These are phyloP conservation scores for Rhopilema esculentum DNA, from an alignment of 30 jellyfish, hydroid and myxozoan genomes.

Conservation along the genomic window DNA sequence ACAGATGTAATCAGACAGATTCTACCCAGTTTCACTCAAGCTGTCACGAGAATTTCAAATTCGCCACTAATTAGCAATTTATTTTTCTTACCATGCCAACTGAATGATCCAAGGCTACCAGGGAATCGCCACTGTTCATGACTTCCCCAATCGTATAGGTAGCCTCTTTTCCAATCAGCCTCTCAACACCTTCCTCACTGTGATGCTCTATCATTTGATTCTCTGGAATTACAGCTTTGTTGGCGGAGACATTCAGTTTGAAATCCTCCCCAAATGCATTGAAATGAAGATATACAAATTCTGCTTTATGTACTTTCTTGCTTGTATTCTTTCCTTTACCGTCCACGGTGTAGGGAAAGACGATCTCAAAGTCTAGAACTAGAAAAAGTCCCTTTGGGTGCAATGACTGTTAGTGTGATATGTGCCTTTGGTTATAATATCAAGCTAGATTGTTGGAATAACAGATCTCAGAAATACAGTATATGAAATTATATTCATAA, in stretches of 20 bases:
- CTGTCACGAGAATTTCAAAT: too few species aligned
- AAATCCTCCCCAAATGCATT: slow-evolving; percentile 78
- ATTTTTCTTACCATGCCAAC: slow-evolving; percentile 87
- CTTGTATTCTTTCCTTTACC: slow-evolving; percentile 1
- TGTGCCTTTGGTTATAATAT: too few species aligned
- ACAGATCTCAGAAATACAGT: too few species aligned
- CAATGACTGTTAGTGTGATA: not conserved
- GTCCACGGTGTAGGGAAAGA: slow-evolving; percentile 56
- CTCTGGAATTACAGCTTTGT: slow-evolving; percentile 43
- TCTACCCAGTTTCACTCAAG: too few species aligned
- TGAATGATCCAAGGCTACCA: slow-evolving; percentile 73
- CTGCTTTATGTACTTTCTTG: not conserved
- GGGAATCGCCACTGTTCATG: slow-evolving; percentile 54
- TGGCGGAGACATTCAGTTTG: slow-evolving; percentile 49
- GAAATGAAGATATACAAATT: slow-evolving; percentile 29
- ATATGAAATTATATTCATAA: too few species aligned
- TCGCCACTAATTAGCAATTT: too few species aligned
- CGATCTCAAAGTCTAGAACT: slow-evolving; percentile 60
- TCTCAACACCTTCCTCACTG: slow-evolving; percentile 46
- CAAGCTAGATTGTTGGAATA: too few species aligned
- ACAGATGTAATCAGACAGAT: too few species aligned
- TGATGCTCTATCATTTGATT: slow-evolving; percentile 81
- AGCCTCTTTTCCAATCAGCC: slow-evolving; percentile 58
- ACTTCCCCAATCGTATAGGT: slow-evolving; percentile 54
- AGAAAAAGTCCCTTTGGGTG: not conserved